A percentile compares a stretch with the other conserved stretches of the same genome.
These are phyloP conservation scores for Tethea ocularis DNA, from an alignment of 2,888 invertebrate species.

Conservation along the genomic window DNA sequence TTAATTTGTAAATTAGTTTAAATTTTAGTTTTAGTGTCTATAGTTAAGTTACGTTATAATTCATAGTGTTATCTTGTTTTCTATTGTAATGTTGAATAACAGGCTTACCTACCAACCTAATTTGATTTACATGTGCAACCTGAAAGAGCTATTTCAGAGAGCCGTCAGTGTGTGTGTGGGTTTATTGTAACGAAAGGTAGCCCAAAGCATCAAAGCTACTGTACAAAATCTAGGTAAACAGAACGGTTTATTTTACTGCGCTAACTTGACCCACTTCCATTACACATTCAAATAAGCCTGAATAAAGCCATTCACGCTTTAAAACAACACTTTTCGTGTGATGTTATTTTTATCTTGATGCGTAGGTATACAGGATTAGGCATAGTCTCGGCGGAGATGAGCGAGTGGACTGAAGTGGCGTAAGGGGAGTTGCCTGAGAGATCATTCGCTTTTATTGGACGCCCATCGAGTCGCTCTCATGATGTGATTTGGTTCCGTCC, in stretches of 20 bases:
- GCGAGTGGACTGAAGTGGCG: slow-evolving; percentile 17
- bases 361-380: slow-evolving; percentile 28
- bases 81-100: too few relatives aligned
- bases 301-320: neutral
- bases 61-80: too few relatives aligned
- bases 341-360: neutral
- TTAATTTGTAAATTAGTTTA: too few relatives aligned
- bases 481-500: slow-evolving; percentile 36
- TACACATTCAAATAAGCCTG: neutral
- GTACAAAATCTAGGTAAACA: neutral
- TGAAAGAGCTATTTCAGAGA: too few relatives aligned
- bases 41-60: too few relatives aligned
- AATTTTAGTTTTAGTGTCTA: too few relatives aligned
- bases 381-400: slow-evolving; percentile 15
- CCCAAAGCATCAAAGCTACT: neutral
- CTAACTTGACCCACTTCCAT: neutral
- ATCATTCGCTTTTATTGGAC: slow-evolving; percentile 39
- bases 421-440: slow-evolving; percentile 22
- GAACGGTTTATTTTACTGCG: neutral
- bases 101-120: too few relatives aligned
- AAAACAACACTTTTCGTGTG: slow-evolving; percentile 24
- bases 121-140: too few relatives aligned
- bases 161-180: neutral
- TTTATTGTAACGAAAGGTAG: neutral
- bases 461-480: slow-evolving; percentile 42